These are phyloP conservation scores for Apomyelois bistriatella DNA, from an alignment of 2,888 invertebrate genomes.

Conservation along the genomic window DNA sequence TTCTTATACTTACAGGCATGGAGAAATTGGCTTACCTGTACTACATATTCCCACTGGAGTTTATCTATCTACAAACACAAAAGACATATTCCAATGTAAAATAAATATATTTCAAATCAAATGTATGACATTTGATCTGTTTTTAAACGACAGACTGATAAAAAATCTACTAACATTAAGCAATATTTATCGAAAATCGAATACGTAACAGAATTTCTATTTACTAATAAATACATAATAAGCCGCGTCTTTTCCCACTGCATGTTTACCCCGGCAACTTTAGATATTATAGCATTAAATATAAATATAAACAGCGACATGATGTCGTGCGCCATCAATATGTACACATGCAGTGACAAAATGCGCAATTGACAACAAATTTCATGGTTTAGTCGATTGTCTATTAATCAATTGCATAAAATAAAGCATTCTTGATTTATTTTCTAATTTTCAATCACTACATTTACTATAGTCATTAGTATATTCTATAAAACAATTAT, in stretches of 20 bases:
- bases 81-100: slow-evolving; percentile 76
- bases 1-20: slow-evolving; percentile 48
- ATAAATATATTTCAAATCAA: slow-evolving; percentile 80
- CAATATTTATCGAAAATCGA: slow-evolving; percentile 75
- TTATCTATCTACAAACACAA: slow-evolving; percentile 76
- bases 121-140: slow-evolving; percentile 79
- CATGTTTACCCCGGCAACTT: slow-evolving; percentile 35
- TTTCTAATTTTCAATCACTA: slow-evolving; percentile 61
- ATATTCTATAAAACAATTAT: slow-evolving; percentile 74
- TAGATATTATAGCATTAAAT: slow-evolving; percentile 22
- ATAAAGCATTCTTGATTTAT: slow-evolving; percentile 59
- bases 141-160: slow-evolving; percentile 72
- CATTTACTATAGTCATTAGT: slow-evolving; percentile 60
- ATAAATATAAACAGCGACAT: slow-evolving; percentile 18
- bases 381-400: slow-evolving; percentile 67
- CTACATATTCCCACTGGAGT: slow-evolving; percentile 66
- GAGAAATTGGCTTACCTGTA: slow-evolving; percentile 47
- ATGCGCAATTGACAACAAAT: slow-evolving; percentile 51
- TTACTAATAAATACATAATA: slow-evolving; percentile 65
- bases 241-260: slow-evolving; percentile 52
- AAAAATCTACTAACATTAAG: slow-evolving; percentile 79
- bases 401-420: slow-evolving; percentile 62
- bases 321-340: slow-evolving; percentile 23
- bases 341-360: slow-evolving; percentile 52
- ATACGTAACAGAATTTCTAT: slow-evolving; percentile 72